Conservation (phyloP, 2,113 vertebrate genomes). For the Axis porcinus region DNA sequence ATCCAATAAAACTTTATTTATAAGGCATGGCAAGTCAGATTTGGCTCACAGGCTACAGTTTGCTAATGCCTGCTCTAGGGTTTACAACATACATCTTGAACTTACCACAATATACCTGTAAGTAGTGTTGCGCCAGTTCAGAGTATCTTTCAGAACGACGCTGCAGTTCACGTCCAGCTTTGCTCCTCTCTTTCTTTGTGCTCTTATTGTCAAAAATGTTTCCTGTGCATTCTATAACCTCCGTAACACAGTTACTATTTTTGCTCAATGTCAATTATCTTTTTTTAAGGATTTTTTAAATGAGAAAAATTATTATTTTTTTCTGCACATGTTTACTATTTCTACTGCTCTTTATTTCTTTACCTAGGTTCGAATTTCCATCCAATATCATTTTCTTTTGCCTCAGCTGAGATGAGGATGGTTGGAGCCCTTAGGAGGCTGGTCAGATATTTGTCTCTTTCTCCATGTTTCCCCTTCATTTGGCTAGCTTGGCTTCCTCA, state of each 20-base stretch:
- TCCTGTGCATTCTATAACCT: background rate
- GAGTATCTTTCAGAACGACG: background rate
- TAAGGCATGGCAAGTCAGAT: background rate
- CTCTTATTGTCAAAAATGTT: background rate
- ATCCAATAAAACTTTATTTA: constrained; percentile 7
- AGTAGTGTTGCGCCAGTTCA: background rate
- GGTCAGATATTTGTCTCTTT: background rate
- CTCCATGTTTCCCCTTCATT: background rate
- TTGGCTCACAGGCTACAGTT: background rate
- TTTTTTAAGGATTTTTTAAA: background rate
- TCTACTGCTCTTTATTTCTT: background rate
- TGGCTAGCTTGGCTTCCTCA: background rate
- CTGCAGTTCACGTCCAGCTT: background rate
- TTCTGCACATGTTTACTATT: background rate
- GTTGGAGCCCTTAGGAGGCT: background rate
- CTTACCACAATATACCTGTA: background rate
- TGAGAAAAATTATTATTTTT: background rate
- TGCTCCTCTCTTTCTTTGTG: background rate
- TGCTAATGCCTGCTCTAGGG: background rate
- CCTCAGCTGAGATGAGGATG: background rate
- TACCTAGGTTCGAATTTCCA: background rate
- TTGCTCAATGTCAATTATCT: background rate
- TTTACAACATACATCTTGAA: background rate
- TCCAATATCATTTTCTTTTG: background rate
- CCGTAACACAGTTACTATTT: background rate